phyloP scores from a whole-genome alignment of 2,888 invertebrate genomes.

The Conomelus anceps region DNA sequence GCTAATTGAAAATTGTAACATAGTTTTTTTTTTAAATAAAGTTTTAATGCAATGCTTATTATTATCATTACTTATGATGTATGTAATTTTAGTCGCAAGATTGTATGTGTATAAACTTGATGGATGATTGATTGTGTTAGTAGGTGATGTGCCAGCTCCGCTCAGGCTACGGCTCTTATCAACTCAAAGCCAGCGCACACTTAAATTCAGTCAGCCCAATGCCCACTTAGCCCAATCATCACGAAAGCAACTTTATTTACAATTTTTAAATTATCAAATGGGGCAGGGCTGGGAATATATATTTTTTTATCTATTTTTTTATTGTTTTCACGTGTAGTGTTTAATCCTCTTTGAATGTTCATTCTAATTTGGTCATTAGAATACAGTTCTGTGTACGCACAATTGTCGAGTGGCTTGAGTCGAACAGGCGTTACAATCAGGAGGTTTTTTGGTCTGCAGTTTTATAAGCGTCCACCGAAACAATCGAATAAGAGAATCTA shows the following conservation, averaged over 20 bases:
- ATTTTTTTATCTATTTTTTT: slow-evolving; percentile 17
- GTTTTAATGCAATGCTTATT: background rate
- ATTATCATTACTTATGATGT: background rate
- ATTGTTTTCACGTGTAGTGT: slow-evolving; percentile 20
- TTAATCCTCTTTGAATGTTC: background rate
- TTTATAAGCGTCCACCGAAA: slow-evolving; percentile 5
- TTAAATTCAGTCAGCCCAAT: background rate
- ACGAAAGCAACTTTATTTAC: background rate
- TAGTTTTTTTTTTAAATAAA: background rate
- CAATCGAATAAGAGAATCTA: too few species aligned
- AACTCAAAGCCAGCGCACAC: background rate
- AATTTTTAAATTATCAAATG: background rate
- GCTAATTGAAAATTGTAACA: background rate
- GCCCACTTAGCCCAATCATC: slow-evolving; percentile 10
- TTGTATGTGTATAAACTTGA: background rate
- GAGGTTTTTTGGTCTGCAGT: slow-evolving; percentile 8
- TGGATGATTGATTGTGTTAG: slow-evolving; percentile 9
- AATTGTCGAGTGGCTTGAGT: background rate
- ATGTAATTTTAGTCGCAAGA: background rate
- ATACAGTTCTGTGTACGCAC: background rate
- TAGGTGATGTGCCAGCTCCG: background rate
- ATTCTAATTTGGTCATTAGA: background rate
- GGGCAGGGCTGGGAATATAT: slow-evolving; percentile 10
- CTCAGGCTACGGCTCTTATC: background rate
- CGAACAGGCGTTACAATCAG: background rate